A percentile compares a stretch with the other conserved stretches of the same genome.
Conservation (phyloP, 2,113 vertebrate species). For the Labeo catla region DNA sequence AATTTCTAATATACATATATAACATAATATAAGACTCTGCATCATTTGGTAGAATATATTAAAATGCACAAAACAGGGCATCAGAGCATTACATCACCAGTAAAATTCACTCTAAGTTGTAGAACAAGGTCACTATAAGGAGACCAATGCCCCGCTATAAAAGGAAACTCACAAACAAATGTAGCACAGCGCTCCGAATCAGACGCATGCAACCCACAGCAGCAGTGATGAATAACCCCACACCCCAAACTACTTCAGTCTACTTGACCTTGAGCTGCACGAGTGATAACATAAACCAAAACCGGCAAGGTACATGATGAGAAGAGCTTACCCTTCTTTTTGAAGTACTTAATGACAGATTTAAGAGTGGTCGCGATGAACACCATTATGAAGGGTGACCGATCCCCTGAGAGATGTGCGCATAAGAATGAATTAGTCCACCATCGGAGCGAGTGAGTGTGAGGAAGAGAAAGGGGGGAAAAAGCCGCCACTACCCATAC, state of each 20-base stretch:
- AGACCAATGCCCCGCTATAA: not conserved
- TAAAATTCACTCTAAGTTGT: not conserved
- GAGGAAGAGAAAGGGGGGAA: conserved; percentile 8
- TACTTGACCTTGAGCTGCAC: conserved; percentile 55
- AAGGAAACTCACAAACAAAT: conserved; percentile 4
- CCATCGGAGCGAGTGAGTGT: conserved; percentile 21
- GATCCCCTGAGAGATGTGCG: conserved; percentile 25
- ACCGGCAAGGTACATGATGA: not conserved
- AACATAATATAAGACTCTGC: too few relatives aligned
- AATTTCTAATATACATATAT: too few relatives aligned
- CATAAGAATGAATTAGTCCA: conserved; percentile 33
- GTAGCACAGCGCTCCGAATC: not conserved
- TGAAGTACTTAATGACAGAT: conserved; percentile 66
- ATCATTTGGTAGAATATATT: not conserved
- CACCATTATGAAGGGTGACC: conserved; percentile 54
- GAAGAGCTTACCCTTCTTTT: conserved; percentile 61
- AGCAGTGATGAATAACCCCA: conserved; percentile 9
- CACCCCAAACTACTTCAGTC: conserved; percentile 29
- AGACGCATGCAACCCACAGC: not conserved
- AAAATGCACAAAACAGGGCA: not conserved
- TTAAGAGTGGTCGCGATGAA: conserved; percentile 63
- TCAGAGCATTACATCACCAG: not conserved
- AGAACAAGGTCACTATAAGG: conserved; percentile 40
- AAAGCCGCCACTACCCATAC: conserved; percentile 42
- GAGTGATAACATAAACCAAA: conserved; percentile 29